Evolutionary conservation across 2,113 vertebrate genomes (phyloP), one percentile per base, ranked within the genome.

Genomic region (Chloroceryle aenea): DNA sequence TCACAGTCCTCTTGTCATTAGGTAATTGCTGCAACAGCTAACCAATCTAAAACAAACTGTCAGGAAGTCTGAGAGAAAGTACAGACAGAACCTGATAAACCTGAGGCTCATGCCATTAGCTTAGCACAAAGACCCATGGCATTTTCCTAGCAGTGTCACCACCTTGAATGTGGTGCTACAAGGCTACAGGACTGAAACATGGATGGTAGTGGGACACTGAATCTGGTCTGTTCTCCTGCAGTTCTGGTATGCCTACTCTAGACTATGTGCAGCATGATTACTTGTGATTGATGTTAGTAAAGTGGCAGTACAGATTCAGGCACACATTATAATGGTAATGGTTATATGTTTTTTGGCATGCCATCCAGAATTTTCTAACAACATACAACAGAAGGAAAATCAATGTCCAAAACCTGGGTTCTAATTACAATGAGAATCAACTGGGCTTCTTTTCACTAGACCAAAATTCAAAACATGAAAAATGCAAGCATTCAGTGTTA

Each of bases 271-370:
- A 22, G 7, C 9, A 14, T 29, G 12, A 63, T 81, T 66, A 42
- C 25, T 27, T 14, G 10, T 30, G 43, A 10, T 4, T 12, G 10
- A 5, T 30, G 7, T 4, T 50, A 32, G 13, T 25, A 47, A 85
- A 83, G 48, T 6, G 2, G 11, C 0, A 1, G 6, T 25, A 50
- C 12, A 3, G 0, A 23, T 2, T 1, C 9, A 80, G 14, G 36
- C 36, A 74, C 7, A 50, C 25, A 61, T 71, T 40, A 4, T 6
- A 34, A 9, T 22, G 17, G 7, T 32, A 3, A 32, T 11, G 12
- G 12, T 20, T 29, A 17, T 34, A 27, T 67, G 4, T 4, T 63
- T 58, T 76, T 79, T 59, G 45, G 8, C 12, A 19, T 16, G 13
- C 23, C 9, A 43, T 42, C 18, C 42, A 62, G 17, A 38, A 47